phyloP scores from a whole-genome alignment of 2,113 vertebrate species.

The Colaptes auratus region DNA sequence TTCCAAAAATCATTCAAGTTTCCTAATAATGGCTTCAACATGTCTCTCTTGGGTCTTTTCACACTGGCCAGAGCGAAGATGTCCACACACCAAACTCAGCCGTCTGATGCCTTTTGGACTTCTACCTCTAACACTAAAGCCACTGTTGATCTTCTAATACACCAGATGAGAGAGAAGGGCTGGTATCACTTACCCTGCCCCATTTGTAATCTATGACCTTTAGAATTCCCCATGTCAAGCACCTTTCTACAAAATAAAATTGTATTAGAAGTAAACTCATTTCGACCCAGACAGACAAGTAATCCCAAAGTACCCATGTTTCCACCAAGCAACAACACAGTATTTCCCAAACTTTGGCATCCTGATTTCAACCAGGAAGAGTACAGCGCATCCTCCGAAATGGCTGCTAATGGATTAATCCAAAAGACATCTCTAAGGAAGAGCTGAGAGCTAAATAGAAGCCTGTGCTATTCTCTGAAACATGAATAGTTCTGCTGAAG shows the following conservation, averaged over 20 bases:
- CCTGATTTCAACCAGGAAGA: background rate
- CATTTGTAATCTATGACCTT: background rate
- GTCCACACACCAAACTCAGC: background rate
- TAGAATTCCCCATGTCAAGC: background rate
- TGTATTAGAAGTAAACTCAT: background rate
- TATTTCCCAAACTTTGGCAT: background rate
- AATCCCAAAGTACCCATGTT: background rate
- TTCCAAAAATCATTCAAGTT: background rate
- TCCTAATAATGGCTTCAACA: background rate
- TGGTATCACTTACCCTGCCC: background rate
- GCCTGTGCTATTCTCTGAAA: background rate
- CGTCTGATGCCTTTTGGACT: background rate
- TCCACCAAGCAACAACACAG: fast-evolving
- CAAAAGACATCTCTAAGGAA: background rate
- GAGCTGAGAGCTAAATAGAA: background rate
- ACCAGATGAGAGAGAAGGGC: background rate
- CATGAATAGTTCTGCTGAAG: background rate
- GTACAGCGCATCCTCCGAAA: background rate
- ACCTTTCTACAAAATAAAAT: background rate
- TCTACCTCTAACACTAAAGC: background rate
- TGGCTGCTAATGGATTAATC: background rate
- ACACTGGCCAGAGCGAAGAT: background rate
- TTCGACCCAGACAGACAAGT: background rate
- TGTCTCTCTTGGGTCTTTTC: background rate
- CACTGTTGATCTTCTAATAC: background rate